phyloP scores from a whole-genome alignment of 2,888 invertebrate genomes.

The Tortrix viridana region DNA sequence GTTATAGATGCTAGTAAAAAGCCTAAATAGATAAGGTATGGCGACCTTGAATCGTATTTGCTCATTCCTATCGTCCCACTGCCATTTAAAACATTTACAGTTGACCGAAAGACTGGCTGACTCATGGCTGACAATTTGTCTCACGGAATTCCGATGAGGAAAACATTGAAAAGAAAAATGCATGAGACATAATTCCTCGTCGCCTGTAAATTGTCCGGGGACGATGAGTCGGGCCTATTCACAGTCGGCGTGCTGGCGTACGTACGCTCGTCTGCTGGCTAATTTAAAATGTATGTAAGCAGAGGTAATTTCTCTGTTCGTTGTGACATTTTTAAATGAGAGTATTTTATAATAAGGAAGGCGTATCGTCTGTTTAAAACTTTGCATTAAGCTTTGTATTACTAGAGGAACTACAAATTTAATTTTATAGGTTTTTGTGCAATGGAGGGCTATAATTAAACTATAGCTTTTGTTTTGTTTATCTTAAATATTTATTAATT shows the following conservation, averaged over 20 bases:
- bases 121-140: conserved; percentile 28
- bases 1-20: too few relatives aligned
- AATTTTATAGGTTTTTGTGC: too few relatives aligned
- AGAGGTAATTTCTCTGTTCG: conserved; percentile 11
- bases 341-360: neutral
- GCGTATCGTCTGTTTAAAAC: too few relatives aligned
- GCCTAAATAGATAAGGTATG: too few relatives aligned
- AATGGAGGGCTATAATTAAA: too few relatives aligned
- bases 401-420: too few relatives aligned
- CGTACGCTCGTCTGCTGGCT: conserved; percentile 3
- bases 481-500: too few relatives aligned
- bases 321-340: conserved; percentile 8
- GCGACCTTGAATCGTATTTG: neutral
- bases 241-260: conserved; percentile 5
- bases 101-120: conserved; percentile 18
- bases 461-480: too few relatives aligned
- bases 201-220: conserved; percentile 27
- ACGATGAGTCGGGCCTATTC: conserved; percentile 12
- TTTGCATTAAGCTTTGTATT: neutral
- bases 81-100: conserved; percentile 15
- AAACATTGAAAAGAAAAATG: conserved; percentile 32
- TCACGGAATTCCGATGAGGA: conserved; percentile 16
- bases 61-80: conserved; percentile 2
- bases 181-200: conserved; percentile 33
- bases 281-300: conserved; percentile 30